Conservation (phyloP, 2,113 vertebrate species). For the Alectura lathami region DNA sequence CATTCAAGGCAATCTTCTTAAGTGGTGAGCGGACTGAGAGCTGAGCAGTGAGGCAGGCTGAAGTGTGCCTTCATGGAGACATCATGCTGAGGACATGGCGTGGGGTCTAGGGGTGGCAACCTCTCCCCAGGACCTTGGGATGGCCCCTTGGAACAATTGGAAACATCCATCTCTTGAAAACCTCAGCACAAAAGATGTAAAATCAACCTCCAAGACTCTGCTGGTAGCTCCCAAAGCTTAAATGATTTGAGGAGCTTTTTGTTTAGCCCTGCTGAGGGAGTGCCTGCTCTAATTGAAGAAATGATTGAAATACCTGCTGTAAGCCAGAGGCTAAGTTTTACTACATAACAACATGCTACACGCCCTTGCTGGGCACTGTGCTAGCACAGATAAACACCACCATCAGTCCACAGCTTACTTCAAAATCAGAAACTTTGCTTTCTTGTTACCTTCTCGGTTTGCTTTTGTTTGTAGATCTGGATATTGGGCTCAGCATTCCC, state of each 20-base stretch:
- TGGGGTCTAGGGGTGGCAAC: background rate
- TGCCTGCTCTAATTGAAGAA: background rate
- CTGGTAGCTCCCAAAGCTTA: background rate
- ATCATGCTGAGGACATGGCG: accelerated
- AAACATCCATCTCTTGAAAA: background rate
- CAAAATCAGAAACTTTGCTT: background rate
- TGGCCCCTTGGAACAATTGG: background rate
- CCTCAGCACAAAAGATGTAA: background rate
- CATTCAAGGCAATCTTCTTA: background rate
- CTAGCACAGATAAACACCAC: background rate
- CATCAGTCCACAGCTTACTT: background rate
- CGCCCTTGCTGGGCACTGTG: background rate
- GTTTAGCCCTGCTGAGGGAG: background rate
- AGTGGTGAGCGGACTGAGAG: background rate
- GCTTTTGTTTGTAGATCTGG: background rate
- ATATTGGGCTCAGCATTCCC: background rate
- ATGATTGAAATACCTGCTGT: background rate
- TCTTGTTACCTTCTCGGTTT: background rate
- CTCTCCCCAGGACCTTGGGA: accelerated
- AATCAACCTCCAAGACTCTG: background rate
- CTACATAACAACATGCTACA: background rate
- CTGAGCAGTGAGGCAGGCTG: background rate
- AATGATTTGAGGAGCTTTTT: background rate
- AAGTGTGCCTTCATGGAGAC: accelerated
- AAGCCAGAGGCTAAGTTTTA: background rate